Base-by-base conservation (phyloP, 30 jellyfish, hydroid and myxozoan species). In the Mastigias papua region DNA sequence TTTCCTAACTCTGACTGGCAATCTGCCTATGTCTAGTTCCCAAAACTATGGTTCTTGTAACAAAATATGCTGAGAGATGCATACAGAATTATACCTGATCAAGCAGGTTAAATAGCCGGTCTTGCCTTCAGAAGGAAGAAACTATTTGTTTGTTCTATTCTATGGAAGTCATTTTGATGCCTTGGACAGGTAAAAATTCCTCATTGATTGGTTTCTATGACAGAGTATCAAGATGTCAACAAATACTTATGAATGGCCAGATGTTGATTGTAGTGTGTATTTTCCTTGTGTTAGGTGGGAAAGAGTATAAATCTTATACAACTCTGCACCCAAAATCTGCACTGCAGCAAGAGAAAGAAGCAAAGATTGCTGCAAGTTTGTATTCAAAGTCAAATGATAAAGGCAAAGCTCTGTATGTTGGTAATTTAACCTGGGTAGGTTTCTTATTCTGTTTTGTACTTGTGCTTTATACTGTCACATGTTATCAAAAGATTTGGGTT, bases 251-350 rank as follows among this genome's bases (percentile, higher is more conserved):
- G 54, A 15, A 8, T 42, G 54, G 13, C 7, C 54, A 42, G 7
- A n/a, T n/a, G n/a, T 42, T 42, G 54, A 8, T 15, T 42, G 7
- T 4, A 15, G 7, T 42, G 7, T 42, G 13, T 15, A 42, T 42
- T 42, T 8, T 42, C 54, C 27, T 6, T 54, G 9, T 54, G 9
- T 26, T 26, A 83, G 92, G 78, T 83, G 92, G 92, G 20, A 83
- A 83, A 71, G 99, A 90, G 60, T 95, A 95, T 86, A 91, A 91
- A 54, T 95, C 99, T 19, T 95, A 90, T 75, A 90, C 98, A 27
- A 95, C 99, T 20, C 60, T 88, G 35, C 99, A 95, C 70, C 99
- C 99, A 57, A 95, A 95, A 75, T 91, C 99, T 30, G 96, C 95
- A 16, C 82, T 90, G 8, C 99, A 94, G 76, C 98, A 95, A 77